Percentiles rank a stretch among this genome's conserved stretches.
Conservation (phyloP, 2,888 invertebrate genomes). For the Pammene aurita region DNA sequence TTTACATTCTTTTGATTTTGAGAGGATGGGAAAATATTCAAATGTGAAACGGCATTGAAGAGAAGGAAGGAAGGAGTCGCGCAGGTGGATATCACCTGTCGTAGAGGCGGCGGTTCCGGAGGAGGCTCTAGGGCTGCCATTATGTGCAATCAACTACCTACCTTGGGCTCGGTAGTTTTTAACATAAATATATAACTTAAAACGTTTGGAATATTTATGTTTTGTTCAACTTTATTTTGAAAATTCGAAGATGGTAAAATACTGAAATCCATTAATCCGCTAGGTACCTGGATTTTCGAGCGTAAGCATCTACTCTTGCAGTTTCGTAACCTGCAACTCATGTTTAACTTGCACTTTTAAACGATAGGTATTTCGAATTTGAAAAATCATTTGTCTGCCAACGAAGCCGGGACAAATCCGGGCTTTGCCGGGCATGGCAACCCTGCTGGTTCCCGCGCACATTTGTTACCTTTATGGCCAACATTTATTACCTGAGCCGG, state of each 20-base stretch:
- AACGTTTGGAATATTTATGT: no score
- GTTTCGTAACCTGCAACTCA: not conserved
- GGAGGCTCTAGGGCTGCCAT: conserved; percentile 43
- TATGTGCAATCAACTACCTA: conserved; percentile 12
- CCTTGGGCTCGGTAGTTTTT: not conserved
- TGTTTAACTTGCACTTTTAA: not conserved
- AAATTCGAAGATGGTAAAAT: not conserved
- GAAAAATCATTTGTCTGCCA: not conserved
- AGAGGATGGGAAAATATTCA: conserved; percentile 46
- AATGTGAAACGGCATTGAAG: conserved; percentile 56
- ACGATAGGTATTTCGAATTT: not conserved
- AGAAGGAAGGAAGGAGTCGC: conserved; percentile 65
- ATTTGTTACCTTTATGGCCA: conserved; percentile 74
- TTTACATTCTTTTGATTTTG: conserved; percentile 25
- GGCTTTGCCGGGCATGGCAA: conserved; percentile 24
- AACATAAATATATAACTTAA: not conserved
- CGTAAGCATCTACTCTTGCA: not conserved
- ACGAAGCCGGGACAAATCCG: conserved; percentile 36
- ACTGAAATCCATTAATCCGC: not conserved
- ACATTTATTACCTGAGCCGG: conserved; percentile 69
- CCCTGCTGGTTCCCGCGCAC: conserved; percentile 52
- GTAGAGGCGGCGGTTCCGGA: conserved; percentile 47
- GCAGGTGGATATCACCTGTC: conserved; percentile 68
- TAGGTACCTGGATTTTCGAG: not conserved
- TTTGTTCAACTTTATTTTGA: not conserved